These are phyloP conservation scores for Erinaceus europaeus DNA, from an alignment of 2,113 vertebrate species.

Conservation along the genomic window DNA sequence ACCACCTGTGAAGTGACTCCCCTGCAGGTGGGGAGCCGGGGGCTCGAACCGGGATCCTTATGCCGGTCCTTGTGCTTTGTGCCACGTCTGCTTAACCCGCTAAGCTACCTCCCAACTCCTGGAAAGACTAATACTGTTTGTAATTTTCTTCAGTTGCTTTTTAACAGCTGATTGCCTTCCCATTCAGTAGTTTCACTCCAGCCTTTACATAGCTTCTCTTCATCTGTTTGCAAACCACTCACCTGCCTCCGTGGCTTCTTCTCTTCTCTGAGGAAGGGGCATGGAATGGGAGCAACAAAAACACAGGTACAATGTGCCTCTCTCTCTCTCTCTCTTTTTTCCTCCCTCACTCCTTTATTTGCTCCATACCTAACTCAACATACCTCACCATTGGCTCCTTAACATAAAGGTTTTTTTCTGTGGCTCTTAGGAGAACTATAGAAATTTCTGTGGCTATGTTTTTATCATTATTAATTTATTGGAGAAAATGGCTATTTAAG, in stretches of 20 bases:
- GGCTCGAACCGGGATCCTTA: no score
- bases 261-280: neutral
- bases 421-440: neutral
- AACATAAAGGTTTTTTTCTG: neutral
- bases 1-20: no score
- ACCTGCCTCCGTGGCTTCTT: constrained; percentile 13
- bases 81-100: no score
- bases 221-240: neutral
- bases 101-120: no score
- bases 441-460: neutral
- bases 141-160: no score
- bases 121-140: no score
- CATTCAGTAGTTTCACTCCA: neutral
- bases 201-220: neutral
- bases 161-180: neutral
- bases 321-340: neutral
- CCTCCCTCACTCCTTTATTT: neutral
- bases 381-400: neutral
- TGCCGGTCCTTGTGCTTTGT: no score
- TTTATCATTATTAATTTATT: no score
- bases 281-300: neutral
- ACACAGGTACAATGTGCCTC: neutral
- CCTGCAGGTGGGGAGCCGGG: no score
- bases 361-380: neutral
- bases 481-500: no score